Base-by-base conservation (phyloP, 1,140 invertebrate genomes). In the Calliopsis andreniformis region DNA sequence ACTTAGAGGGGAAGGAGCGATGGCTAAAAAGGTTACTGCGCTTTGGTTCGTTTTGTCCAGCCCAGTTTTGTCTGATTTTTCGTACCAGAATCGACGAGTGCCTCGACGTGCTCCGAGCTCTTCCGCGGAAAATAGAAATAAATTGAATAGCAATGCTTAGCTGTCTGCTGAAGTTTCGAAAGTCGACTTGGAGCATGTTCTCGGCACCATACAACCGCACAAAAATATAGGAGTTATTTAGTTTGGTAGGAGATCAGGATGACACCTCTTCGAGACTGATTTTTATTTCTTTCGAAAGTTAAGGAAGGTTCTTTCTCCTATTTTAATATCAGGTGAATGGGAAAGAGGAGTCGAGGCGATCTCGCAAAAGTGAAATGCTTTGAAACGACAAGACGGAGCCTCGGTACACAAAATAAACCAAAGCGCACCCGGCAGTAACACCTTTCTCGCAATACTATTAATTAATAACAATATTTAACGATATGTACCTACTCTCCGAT, bases 401-500 rank as follows among this genome's bases (percentile, higher is more conserved):
- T n/a, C 23, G 3, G 43, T 39, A 62, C 23, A 70, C 85, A 84
- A 85, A 84, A 85, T 61, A 82, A 79, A 86, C 72, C 83, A 82
- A 88, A 86, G 84, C 88, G 87, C 86, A 80, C 56, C 28, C 81
- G 78, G 80, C 78, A 87, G 77, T 82, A 87, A 82, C 78, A 82
- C 78, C 81, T 82, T 79, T 87, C 83, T 63, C 78, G 81, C 87
- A 86, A 82, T 87, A 83, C 85, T 87, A 88, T 86, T 85, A 87
- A 75, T 79, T 71, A 84, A 87, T 82, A 88, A 87, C 78, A 87
- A 87, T 89, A 86, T 87, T n/a, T 87, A 89, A 89, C 89, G 89
- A 90, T 91, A 90, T 90, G 90, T 91, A 83, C 71, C 85, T 88
- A 87, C 82, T 85, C 66, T 67, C 73, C 75, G 61, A 80, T 64